These are phyloP conservation scores for Coryphaenoides rupestris DNA, from an alignment of 2,113 vertebrate species.

Conservation along the genomic window DNA sequence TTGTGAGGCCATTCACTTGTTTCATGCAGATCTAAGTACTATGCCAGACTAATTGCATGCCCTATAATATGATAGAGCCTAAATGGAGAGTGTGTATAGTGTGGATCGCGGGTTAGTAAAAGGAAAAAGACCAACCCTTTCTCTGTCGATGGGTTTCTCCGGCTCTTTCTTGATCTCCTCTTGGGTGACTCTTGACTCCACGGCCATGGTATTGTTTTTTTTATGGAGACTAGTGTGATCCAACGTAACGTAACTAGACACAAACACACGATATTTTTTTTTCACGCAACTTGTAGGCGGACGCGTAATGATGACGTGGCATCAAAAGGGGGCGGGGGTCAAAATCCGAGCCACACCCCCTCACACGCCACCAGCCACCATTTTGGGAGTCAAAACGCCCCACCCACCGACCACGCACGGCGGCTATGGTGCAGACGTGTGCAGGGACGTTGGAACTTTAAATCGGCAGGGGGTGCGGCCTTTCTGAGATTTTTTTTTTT, in stretches of 20 bases:
- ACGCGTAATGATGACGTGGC: not conserved
- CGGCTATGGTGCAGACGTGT: conserved; percentile 78
- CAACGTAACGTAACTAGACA: not conserved
- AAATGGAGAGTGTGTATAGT: too few species aligned
- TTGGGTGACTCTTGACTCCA: conserved; percentile 91
- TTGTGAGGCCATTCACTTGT: too few species aligned
- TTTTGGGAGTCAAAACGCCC: conserved; percentile 79
- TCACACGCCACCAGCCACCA: conserved; percentile 51
- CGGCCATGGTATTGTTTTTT: conserved; percentile 79
- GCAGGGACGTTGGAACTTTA: too few species aligned
- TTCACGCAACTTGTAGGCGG: not conserved
- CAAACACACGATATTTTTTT: too few species aligned
- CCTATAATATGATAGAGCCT: too few species aligned
- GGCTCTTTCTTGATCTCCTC: conserved; percentile 97
- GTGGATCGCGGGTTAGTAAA: too few species aligned
- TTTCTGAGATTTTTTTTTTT: too few species aligned
- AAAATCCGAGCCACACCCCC: too few species aligned
- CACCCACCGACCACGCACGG: conserved; percentile 28
- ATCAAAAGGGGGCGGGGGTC: too few species aligned
- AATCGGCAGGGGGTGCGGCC: too few species aligned
- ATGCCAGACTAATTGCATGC: too few species aligned
- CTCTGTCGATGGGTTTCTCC: conserved; percentile 90
- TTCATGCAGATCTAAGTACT: too few species aligned
- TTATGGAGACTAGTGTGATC: not conserved
- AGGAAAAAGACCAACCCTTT: conserved; percentile 76